phyloP scores from a whole-genome alignment of 1,140 invertebrate species.

The Drosophila sturtevanti region DNA sequence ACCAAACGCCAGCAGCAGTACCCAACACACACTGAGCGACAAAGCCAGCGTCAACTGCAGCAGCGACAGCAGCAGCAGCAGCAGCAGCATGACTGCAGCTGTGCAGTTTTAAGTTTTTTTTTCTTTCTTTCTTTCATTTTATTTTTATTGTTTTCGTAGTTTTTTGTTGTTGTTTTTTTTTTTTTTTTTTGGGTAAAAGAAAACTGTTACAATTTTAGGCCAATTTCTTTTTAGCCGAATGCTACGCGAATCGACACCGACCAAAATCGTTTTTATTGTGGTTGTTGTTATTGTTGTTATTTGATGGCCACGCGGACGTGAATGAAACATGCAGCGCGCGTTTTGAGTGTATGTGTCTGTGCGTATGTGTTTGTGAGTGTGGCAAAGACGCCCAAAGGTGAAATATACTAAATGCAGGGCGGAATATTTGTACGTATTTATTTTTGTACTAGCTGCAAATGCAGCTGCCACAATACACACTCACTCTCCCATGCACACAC shows the following conservation, averaged over 20 bases:
- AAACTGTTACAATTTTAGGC: constrained; percentile 78
- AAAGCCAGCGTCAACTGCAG: constrained; percentile 13
- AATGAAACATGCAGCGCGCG: constrained; percentile 57
- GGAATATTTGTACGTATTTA: constrained; percentile 58
- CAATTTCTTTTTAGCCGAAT: constrained; percentile 63
- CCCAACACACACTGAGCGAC: background rate
- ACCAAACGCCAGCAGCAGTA: constrained; percentile 43
- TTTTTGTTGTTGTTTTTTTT: constrained; percentile 20
- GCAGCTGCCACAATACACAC: constrained; percentile 52
- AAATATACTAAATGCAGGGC: constrained; percentile 75
- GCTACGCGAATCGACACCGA: constrained; percentile 57
- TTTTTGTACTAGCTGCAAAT: constrained; percentile 67
- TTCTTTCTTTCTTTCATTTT: background rate
- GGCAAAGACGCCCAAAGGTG: constrained; percentile 79
- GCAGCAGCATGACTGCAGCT: constrained; percentile 48
- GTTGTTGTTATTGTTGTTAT: constrained; percentile 22
- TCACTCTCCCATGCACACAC: constrained; percentile 25
- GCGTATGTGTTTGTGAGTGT: constrained; percentile 18
- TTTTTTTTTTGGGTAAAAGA: constrained; percentile 44
- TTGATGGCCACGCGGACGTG: constrained; percentile 74
- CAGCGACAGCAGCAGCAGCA: constrained; percentile 28
- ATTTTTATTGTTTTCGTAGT: constrained; percentile 10
- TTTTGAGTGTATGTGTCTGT: constrained; percentile 3
- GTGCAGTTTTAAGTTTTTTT: constrained; percentile 27
- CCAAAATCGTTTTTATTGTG: background rate